phyloP scores from a whole-genome alignment of 2,797 vertebrate species.

The Tachyglossus aculeatus region DNA sequence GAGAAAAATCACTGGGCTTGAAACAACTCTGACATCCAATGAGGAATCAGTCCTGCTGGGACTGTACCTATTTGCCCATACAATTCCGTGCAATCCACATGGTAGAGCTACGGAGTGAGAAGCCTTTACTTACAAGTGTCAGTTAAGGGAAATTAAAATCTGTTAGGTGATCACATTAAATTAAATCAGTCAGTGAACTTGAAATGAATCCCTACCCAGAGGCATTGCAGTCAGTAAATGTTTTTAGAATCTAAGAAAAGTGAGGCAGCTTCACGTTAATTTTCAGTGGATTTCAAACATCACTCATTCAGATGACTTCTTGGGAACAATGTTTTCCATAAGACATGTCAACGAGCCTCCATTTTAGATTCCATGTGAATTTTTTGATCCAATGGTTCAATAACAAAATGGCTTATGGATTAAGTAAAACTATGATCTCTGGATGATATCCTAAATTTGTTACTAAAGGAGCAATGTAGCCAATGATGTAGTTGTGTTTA shows the following conservation, averaged over 20 bases:
- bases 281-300: background rate
- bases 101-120: background rate
- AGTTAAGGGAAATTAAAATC: background rate
- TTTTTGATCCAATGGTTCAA: no score
- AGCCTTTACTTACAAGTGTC: no score
- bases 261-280: background rate
- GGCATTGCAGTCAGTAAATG: background rate
- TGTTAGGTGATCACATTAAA: background rate
- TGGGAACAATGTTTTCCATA: background rate
- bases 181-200: background rate
- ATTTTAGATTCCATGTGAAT: no score
- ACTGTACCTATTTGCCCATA: background rate
- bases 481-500: no score
- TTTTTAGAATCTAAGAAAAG: background rate
- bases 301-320: background rate
- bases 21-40: background rate
- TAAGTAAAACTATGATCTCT: no score
- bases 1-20: background rate
- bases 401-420: no score
- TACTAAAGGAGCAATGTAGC: no score
- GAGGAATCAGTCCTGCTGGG: background rate
- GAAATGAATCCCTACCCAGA: background rate
- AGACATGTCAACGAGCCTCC: no score
- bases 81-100: background rate
- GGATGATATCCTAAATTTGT: no score